Conservation (phyloP, 2,113 vertebrate species). For the Urocitellus parryii region DNA sequence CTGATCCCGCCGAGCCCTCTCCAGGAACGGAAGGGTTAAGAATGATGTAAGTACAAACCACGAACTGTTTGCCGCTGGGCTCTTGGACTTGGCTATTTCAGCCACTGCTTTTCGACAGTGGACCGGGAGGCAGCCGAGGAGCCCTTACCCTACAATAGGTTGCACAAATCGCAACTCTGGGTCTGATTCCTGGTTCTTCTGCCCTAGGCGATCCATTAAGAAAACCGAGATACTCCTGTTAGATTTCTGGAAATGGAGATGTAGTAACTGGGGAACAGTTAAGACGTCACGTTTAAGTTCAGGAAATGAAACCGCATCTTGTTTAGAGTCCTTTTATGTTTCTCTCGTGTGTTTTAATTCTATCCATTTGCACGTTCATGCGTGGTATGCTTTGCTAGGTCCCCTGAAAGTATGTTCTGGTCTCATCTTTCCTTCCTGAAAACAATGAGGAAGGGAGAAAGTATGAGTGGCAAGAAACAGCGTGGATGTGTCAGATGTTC, state of each 20-base stretch:
- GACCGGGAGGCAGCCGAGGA: not conserved
- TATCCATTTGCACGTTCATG: slow-evolving; percentile 49
- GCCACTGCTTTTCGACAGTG: not conserved
- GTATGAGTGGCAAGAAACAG: not conserved
- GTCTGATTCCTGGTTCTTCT: not conserved
- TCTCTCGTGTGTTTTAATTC: slow-evolving; percentile 72
- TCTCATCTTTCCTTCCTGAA: slow-evolving; percentile 2
- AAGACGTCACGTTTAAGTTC: slow-evolving; percentile 34
- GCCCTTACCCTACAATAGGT: not conserved
- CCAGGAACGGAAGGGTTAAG: slow-evolving; percentile 82
- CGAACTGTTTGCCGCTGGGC: not conserved
- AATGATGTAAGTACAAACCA: slow-evolving; percentile 84
- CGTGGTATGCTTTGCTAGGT: slow-evolving; percentile 12
- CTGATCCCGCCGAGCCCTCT: slow-evolving; percentile 57
- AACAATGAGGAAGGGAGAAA: slow-evolving; percentile 55
- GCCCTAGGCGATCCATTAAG: not conserved
- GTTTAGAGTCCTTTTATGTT: slow-evolving; percentile 59
- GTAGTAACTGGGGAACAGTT: slow-evolving; percentile 28
- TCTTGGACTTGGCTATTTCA: slow-evolving; percentile 4
- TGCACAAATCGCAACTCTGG: not conserved
- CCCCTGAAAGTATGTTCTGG: not conserved
- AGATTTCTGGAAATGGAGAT: slow-evolving; percentile 63
- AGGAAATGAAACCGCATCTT: slow-evolving; percentile 59
- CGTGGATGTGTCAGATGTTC: not conserved
- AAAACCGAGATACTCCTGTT: slow-evolving; percentile 27